Evolutionary conservation across 2,888 invertebrate species (phyloP).

Genomic region (Strigamia transsilvanica): DNA sequence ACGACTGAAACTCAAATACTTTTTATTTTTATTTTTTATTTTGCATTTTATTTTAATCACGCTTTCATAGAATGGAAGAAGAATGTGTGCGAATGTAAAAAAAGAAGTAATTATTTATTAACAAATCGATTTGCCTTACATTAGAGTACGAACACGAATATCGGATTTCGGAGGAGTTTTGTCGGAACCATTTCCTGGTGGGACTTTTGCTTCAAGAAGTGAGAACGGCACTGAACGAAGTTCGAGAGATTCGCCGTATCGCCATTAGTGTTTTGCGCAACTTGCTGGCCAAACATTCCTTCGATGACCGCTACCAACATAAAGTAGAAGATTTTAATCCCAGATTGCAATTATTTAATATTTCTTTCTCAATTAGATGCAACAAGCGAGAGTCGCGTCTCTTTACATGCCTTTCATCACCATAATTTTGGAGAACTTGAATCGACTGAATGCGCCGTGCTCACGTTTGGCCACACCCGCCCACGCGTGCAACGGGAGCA

Average conservation of each 20-base stretch:
- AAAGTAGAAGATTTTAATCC: slow-evolving; percentile 67
- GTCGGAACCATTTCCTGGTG: slow-evolving; percentile 88
- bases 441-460: slow-evolving; percentile 69
- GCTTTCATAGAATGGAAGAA: neutral
- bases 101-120: neutral
- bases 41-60: slow-evolving; percentile 7
- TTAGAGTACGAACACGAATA: slow-evolving; percentile 62
- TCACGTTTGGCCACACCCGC: slow-evolving; percentile 52
- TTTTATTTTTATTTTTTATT: neutral
- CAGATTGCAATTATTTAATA: neutral
- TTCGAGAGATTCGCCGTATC: slow-evolving; percentile 80
- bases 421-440: slow-evolving; percentile 85
- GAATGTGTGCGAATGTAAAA: slow-evolving; percentile 9
- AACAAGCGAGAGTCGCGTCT: slow-evolving; percentile 83
- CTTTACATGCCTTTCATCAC: slow-evolving; percentile 92
- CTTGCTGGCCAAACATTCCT: slow-evolving; percentile 90
- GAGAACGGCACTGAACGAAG: slow-evolving; percentile 83
- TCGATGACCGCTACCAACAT: slow-evolving; percentile 87
- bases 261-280: slow-evolving; percentile 84
- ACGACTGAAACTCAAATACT: neutral
- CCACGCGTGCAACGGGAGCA: slow-evolving; percentile 57
- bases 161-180: slow-evolving; percentile 79
- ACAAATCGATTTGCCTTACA: neutral
- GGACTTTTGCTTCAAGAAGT: slow-evolving; percentile 89
- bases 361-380: slow-evolving; percentile 68